A percentile compares a stretch with the other conserved stretches of the same genome.
Evolutionary conservation across 2,797 vertebrate genomes (phyloP).

Genomic region (Pseudochromis fuscus): DNA sequence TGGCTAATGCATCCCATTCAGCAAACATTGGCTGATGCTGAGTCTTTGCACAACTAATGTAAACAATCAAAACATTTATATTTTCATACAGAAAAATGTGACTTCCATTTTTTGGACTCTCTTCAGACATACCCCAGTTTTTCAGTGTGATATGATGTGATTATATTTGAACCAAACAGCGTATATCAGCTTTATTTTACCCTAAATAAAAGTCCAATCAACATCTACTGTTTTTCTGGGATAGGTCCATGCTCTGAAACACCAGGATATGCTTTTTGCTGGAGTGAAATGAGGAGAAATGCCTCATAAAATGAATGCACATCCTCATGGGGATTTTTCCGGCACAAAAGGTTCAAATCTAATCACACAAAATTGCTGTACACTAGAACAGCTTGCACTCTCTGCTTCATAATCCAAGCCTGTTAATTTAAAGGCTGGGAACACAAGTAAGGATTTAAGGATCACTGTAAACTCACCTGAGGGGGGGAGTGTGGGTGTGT

Average conservation of each 20-base stretch:
- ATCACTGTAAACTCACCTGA: conserved; percentile 85
- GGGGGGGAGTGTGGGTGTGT: conserved; percentile 81
- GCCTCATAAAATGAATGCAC: conserved; percentile 4
- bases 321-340: conserved; percentile 12
- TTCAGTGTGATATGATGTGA: neutral
- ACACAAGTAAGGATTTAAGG: conserved; percentile 20
- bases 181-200: neutral
- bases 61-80: too few relatives aligned
- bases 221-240: neutral
- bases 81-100: too few relatives aligned
- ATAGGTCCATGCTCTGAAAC: neutral
- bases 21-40: neutral
- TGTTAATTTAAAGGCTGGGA: conserved; percentile 51
- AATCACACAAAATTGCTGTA: conserved; percentile 26
- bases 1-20: neutral
- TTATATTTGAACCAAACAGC: conserved; percentile 2
- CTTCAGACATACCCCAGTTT: conserved; percentile 1
- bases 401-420: conserved; percentile 2
- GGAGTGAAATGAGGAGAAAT: conserved; percentile 4
- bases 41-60: too few relatives aligned
- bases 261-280: conserved; percentile 18
- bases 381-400: conserved; percentile 31
- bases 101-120: too few relatives aligned
- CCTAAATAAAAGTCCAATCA: neutral
- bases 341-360: conserved; percentile 38